A percentile compares a stretch with the other conserved stretches of the same genome.
phyloP scores from a whole-genome alignment of 2,888 invertebrate genomes.

The Elgonia sp. region DNA sequence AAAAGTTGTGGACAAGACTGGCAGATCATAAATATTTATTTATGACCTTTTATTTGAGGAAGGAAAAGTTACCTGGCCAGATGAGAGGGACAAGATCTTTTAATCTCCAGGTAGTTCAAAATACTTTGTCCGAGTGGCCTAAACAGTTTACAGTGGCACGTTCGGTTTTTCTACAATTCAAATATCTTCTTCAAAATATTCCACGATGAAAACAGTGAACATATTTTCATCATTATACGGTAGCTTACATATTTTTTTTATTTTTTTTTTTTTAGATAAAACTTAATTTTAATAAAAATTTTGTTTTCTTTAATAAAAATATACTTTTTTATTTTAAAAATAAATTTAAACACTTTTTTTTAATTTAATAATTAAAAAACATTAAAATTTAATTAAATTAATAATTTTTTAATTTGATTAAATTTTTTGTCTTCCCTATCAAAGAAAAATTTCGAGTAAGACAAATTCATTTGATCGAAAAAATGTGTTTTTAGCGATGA shows the following conservation, averaged over 20 bases:
- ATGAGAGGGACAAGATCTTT: conserved; percentile 27
- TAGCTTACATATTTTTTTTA: conserved; percentile 13
- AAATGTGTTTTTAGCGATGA: not conserved
- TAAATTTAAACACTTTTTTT: too few relatives aligned
- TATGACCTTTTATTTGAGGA: conserved; percentile 47
- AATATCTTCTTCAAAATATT: conserved; percentile 50
- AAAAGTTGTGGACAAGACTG: conserved; percentile 43
- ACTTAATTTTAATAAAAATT: too few relatives aligned
- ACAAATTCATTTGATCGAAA: not conserved
- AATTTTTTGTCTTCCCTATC: too few relatives aligned
- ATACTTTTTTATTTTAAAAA: too few relatives aligned
- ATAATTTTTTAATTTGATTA: not conserved
- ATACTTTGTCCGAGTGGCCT: conserved; percentile 56
- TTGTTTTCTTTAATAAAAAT: too few relatives aligned
- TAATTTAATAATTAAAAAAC: too few relatives aligned
- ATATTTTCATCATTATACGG: conserved; percentile 4
- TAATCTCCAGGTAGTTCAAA: conserved; percentile 59
- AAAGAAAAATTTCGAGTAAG: not conserved
- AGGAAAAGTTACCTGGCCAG: conserved; percentile 58
- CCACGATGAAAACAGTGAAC: not conserved
- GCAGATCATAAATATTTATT: conserved; percentile 53
- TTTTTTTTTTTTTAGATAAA: too few relatives aligned
- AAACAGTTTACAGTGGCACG: conserved; percentile 58
- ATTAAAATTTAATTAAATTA: too few relatives aligned
- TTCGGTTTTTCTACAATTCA: conserved; percentile 49